phyloP scores from a whole-genome alignment of 2,888 invertebrate genomes.

The Strigamia transsilvanica region DNA sequence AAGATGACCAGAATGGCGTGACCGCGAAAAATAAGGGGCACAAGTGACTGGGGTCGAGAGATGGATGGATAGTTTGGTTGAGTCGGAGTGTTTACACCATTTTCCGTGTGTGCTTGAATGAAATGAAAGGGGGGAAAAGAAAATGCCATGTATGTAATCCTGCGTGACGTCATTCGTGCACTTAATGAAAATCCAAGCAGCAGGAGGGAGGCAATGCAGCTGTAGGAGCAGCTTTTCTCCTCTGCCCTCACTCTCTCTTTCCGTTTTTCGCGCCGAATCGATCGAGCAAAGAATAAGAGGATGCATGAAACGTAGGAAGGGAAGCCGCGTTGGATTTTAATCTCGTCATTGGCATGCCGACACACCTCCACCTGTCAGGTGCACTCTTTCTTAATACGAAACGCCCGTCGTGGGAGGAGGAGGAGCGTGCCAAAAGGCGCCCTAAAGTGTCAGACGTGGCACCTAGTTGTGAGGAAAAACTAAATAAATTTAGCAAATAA shows the following conservation, averaged over 20 bases:
- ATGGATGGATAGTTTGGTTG: neutral
- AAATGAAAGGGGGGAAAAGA: neutral
- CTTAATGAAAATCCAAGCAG: constrained; percentile 39
- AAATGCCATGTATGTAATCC: constrained; percentile 15
- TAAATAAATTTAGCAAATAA: no score
- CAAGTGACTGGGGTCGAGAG: constrained; percentile 1
- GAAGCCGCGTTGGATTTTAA: constrained; percentile 28
- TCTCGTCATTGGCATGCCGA: constrained; percentile 40
- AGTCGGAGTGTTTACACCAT: neutral
- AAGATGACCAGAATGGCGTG: constrained; percentile 18
- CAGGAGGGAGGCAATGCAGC: constrained; percentile 15
- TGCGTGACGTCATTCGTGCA: constrained; percentile 16
- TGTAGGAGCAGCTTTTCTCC: constrained; percentile 18
- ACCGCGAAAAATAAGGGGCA: constrained; percentile 39
- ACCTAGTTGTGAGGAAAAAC: no score
- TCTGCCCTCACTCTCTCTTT: constrained; percentile 5
- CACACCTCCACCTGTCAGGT: constrained; percentile 48
- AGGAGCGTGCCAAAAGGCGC: neutral
- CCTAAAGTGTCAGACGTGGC: neutral
- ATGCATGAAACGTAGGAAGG: constrained; percentile 14
- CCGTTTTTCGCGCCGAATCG: constrained; percentile 37
- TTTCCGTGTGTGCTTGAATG: neutral
- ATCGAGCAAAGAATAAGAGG: constrained; percentile 31
- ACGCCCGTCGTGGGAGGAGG: constrained; percentile 1
- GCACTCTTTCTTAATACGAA: neutral